Evolutionary conservation across 2,113 vertebrate genomes (phyloP).

Genomic region (Agapornis roseicollis): DNA sequence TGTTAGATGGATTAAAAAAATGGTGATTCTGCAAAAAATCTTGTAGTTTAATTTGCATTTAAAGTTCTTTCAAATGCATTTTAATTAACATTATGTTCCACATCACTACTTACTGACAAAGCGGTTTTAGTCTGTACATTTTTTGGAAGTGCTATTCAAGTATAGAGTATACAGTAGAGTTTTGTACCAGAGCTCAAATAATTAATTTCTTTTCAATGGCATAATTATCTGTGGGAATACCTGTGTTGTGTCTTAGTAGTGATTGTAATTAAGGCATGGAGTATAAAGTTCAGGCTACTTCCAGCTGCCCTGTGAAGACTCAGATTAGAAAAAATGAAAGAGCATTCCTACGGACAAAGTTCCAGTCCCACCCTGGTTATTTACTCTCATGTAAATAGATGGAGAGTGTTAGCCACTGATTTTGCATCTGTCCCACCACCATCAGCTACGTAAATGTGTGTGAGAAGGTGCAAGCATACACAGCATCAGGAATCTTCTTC

Average conservation of each 20-base stretch:
- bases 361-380: rapidly evolving
- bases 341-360: neutral
- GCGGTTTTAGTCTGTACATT: neutral
- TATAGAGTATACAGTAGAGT: neutral
- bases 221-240: neutral
- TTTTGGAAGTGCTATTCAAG: constrained; percentile 20
- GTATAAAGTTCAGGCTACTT: neutral
- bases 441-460: neutral
- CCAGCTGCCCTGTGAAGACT: neutral
- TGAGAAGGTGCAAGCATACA: neutral
- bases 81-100: constrained; percentile 59
- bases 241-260: neutral
- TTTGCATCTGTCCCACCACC: neutral
- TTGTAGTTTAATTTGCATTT: constrained; percentile 49
- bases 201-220: neutral
- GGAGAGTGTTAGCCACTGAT: neutral
- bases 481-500: neutral
- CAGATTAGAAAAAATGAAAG: neutral
- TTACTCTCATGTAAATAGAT: neutral
- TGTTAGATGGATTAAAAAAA: constrained; percentile 55
- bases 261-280: neutral
- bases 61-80: constrained; percentile 49
- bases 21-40: constrained; percentile 41
- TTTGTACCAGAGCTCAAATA: neutral
- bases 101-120: constrained; percentile 22